phyloP scores from a whole-genome alignment of 2,797 vertebrate genomes.

The Danio tinwini region DNA sequence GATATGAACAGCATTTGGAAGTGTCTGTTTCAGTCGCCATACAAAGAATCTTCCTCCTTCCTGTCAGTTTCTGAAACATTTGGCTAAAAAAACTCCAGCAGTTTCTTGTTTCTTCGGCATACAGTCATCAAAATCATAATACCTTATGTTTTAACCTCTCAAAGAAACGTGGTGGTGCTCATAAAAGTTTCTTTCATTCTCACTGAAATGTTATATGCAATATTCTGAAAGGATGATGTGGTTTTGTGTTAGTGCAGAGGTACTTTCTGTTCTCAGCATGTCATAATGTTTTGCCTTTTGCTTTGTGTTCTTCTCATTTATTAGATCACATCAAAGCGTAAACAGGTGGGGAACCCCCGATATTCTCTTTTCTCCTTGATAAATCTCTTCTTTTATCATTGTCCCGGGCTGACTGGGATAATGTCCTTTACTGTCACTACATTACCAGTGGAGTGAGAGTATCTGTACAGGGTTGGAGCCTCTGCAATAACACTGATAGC shows the following conservation, averaged over 20 bases:
- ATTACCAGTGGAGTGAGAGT: conserved; percentile 47
- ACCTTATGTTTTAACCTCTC: neutral
- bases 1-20: conserved; percentile 12
- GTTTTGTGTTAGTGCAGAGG: conserved; percentile 37
- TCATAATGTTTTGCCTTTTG: conserved; percentile 78
- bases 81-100: neutral
- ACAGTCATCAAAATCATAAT: conserved; percentile 32
- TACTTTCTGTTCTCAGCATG: conserved; percentile 67
- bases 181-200: conserved; percentile 4
- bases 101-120: conserved; percentile 5
- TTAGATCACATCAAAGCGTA: conserved; percentile 84
- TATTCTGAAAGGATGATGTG: conserved; percentile 38
- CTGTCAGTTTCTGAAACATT: conserved; percentile 13
- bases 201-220: conserved; percentile 19
- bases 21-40: conserved; percentile 6
- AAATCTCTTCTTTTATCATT: conserved; percentile 53
- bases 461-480: conserved; percentile 58
- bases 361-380: conserved; percentile 48
- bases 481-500: conserved; percentile 66
- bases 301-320: conserved; percentile 76
- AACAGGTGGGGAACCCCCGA: conserved; percentile 81
- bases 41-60: conserved; percentile 27
- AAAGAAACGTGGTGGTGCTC: neutral
- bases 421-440: conserved; percentile 49
- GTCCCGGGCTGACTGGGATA: conserved; percentile 62